Conservation (phyloP, 2,888 invertebrate genomes). For the Cetonia aurata region DNA sequence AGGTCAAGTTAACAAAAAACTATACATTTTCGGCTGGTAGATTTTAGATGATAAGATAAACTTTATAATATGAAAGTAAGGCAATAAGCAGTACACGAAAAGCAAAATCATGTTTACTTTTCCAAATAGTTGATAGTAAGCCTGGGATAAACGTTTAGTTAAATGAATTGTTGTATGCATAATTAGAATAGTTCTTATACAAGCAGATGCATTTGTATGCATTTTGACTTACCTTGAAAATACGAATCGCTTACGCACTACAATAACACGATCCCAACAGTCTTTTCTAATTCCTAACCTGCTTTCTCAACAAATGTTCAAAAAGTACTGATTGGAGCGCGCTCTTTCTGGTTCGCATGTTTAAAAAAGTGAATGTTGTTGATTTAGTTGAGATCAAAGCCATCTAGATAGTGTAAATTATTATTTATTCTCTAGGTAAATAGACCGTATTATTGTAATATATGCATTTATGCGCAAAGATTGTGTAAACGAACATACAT, state of each 20-base stretch:
- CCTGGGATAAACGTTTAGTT: too few relatives aligned
- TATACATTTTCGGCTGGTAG: neutral
- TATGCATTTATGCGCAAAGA: too few relatives aligned
- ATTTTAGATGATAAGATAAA: too few relatives aligned
- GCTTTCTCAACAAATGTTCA: slow-evolving; percentile 33
- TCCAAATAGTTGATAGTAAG: too few relatives aligned
- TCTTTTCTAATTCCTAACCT: slow-evolving; percentile 23
- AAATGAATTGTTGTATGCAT: too few relatives aligned
- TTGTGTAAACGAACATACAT: too few relatives aligned
- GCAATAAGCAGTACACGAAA: too few relatives aligned
- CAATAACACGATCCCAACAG: too few relatives aligned
- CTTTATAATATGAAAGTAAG: too few relatives aligned
- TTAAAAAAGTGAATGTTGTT: slow-evolving; percentile 36
- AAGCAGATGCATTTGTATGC: too few relatives aligned
- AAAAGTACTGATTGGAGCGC: slow-evolving; percentile 30
- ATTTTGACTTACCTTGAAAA: neutral
- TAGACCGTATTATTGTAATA: neutral
- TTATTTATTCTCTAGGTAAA: slow-evolving; percentile 8
- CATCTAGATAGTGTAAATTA: neutral
- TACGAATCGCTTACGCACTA: neutral
- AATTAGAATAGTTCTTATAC: too few relatives aligned
- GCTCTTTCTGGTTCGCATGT: neutral
- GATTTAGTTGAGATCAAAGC: slow-evolving; percentile 16
- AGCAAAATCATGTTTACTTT: too few relatives aligned
- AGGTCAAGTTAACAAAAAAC: slow-evolving; percentile 41